These are phyloP conservation scores for Larimichthys crocea DNA, from an alignment of 2,113 vertebrate genomes.

Conservation along the genomic window DNA sequence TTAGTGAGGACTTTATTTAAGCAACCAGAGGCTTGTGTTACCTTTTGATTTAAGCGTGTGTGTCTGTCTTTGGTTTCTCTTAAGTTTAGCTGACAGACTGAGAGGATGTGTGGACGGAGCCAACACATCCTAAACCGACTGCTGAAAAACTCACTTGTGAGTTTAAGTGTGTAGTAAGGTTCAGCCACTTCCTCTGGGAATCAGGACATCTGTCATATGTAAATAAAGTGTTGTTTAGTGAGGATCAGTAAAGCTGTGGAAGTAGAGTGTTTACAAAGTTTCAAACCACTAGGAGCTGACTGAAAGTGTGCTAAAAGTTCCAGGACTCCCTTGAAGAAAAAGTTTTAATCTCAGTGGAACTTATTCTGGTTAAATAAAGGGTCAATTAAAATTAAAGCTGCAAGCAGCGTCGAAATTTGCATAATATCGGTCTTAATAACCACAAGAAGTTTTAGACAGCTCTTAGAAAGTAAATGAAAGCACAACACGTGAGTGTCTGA, in stretches of 20 bases:
- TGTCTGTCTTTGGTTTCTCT: conserved; percentile 1
- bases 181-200: not conserved
- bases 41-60: not conserved
- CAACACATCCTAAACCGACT: not conserved
- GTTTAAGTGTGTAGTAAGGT: not conserved
- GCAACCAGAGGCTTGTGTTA: conserved; percentile 23
- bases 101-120: not conserved
- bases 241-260: not conserved
- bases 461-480: no score
- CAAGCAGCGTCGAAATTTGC: no score
- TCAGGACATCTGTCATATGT: not conserved
- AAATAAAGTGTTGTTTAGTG: not conserved
- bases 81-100: conserved; percentile 6
- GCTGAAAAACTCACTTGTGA: not conserved
- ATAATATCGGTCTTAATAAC: no score
- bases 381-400: no score
- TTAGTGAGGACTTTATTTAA: conserved; percentile 11
- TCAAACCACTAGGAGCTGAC: not conserved
- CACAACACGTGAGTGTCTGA: no score
- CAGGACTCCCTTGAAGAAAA: no score
- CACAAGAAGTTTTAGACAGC: no score
- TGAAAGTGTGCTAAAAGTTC: not conserved
- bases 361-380: no score
- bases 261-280: not conserved
- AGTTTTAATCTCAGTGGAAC: no score